Evolutionary conservation across 2,888 invertebrate genomes (phyloP).

Genomic region (Abscondita cerata): DNA sequence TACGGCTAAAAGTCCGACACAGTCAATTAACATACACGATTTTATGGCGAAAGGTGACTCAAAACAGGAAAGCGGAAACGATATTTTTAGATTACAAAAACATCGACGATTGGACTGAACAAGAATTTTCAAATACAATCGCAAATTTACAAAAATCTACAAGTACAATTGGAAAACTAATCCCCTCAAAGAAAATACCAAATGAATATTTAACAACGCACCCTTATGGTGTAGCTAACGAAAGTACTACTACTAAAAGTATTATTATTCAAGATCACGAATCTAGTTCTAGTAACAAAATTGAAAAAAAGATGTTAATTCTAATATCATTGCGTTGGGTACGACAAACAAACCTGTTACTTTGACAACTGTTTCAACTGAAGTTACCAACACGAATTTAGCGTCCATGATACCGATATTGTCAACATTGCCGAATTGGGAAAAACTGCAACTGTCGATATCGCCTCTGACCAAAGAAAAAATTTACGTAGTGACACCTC

Average conservation of each 20-base stretch:
- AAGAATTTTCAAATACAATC: conserved; percentile 69
- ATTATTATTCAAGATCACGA: conserved; percentile 43
- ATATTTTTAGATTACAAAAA: conserved; percentile 79
- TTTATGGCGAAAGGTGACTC: conserved; percentile 52
- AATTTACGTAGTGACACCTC: conserved; percentile 83
- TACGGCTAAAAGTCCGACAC: conserved; percentile 48
- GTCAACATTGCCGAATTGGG: conserved; percentile 66
- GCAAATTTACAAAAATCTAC: conserved; percentile 59
- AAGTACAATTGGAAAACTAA: conserved; percentile 62
- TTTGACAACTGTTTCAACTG: neutral
- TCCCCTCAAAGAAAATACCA: conserved; percentile 77
- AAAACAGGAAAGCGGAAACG: conserved; percentile 57
- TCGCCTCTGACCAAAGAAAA: conserved; percentile 81
- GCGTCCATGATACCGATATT: conserved; percentile 42
- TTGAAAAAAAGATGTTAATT: conserved; percentile 49
- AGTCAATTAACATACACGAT: conserved; percentile 60
- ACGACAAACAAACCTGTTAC: neutral
- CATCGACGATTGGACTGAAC: conserved; percentile 85
- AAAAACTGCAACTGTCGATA: conserved; percentile 72
- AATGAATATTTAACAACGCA: conserved; percentile 76
- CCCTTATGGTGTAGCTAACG: conserved; percentile 44
- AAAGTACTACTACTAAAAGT: conserved; percentile 35
- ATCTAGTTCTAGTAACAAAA: neutral
- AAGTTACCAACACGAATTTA: conserved; percentile 28
- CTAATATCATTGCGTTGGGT: conserved; percentile 38